Base-by-base conservation (phyloP, 2,113 vertebrate genomes). In the Nothoprocta pentlandii region DNA sequence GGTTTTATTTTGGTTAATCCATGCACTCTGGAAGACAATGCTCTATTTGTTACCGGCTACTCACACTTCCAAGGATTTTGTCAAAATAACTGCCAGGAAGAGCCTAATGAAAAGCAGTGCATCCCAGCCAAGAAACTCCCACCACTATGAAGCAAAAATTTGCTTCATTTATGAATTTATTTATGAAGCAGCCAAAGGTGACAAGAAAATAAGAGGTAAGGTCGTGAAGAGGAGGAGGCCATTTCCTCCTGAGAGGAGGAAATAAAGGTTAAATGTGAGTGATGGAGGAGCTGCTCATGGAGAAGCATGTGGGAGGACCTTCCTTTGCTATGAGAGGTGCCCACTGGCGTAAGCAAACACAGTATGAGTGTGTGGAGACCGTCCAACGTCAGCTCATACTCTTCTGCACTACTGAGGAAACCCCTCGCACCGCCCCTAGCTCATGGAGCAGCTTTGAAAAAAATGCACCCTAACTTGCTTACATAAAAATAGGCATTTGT, bases 261-360 rank as follows among this genome's bases (percentile, higher is more conserved):
- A 3, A 3, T 47, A 28, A 69, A 62, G 70, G 9, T 25, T 34
- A 67, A 68, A 46, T 20, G n/a, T 15, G 6, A 5, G 12, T 9
- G 32, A 44, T 4, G 67, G 63, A 56, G 47, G 26, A 80, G 21
- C 58, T 30, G 49, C 10, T 12, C 20, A 12, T 5, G 12, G 34
- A 28, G 71, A 69, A 74, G 11, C 36, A 25, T 34, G 8, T 1
- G 15, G 63, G 79, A 47, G 7, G 67, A 49, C 47, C 47, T 49
- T 49, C 47, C 47, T 16, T 49, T 21, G 47, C 53, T 9, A 26
- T 23, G 16, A 34, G 34, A 36, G 19, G 3, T 23, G 62, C 17
- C 46, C 4, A 3, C 5, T 0, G 6, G 74, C 46, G 16, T 0
- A 0, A 63, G 56, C 22, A n/a, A 62, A 21, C 26, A 30, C 30